Percentiles rank a stretch among this genome's conserved stretches.
These are phyloP conservation scores for Melanaphis sacchari DNA, from an alignment of 1,140 invertebrate species.

Conservation along the genomic window DNA sequence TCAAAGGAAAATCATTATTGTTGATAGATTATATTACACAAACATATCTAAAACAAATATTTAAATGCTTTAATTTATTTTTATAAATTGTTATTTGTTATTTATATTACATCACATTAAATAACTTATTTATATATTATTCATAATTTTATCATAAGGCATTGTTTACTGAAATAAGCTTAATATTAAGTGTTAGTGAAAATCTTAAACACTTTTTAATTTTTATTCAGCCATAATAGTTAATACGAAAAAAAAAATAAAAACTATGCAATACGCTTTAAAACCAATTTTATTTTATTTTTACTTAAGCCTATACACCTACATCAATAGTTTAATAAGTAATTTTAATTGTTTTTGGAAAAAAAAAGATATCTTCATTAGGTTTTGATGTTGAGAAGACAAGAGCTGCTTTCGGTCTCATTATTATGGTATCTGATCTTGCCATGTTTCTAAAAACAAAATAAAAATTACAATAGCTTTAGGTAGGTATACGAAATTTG, in stretches of 20 bases:
- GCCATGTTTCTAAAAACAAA: neutral
- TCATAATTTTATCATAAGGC: neutral
- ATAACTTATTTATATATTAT: neutral
- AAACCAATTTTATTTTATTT: neutral
- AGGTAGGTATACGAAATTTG: neutral
- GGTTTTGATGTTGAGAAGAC: constrained; percentile 50
- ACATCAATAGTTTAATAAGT: neutral
- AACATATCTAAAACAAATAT: neutral
- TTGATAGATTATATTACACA: neutral
- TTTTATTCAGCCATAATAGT: neutral
- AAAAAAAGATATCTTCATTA: neutral
- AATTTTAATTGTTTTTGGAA: neutral
- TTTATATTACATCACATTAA: neutral
- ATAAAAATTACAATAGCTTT: neutral
- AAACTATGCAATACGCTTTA: neutral
- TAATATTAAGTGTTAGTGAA: neutral
- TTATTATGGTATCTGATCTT: neutral
- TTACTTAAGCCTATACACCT: neutral
- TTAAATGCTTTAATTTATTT: neutral
- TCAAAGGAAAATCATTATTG: no score
- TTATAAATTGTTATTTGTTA: neutral
- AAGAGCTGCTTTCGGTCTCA: constrained; percentile 57
- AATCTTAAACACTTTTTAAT: neutral
- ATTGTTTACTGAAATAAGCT: neutral
- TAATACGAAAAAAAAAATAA: neutral